Evolutionary conservation across 2,888 invertebrate genomes (phyloP), one percentile per base, ranked within the genome.

Genomic region (Fabriciana adippe): DNA sequence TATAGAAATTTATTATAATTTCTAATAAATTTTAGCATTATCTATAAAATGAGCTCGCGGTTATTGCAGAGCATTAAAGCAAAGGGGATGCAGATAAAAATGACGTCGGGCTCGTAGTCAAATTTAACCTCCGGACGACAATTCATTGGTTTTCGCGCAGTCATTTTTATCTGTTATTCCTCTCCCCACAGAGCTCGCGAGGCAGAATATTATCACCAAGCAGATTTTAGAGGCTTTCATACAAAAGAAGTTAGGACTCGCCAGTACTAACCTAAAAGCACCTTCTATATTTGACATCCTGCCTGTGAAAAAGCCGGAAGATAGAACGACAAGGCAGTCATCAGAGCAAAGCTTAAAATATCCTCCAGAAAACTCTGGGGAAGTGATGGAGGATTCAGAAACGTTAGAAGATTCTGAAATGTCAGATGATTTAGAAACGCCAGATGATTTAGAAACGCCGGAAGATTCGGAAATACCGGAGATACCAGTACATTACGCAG

Each of bases 191-290:
- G 92, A 96, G 86, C 86, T 96, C 85, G 95, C 94, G 78, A 91
- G 96, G 72, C 96, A 96, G 93, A 96, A 96, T 92, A 94, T 94
- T 85, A 96, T 96, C 84, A 96, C 96, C 47, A 94, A 95, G 87
- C 95, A 96, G 91, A 96, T 96, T 75, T 93, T 96, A 74, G 95
- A 96, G 80, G 95, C 95, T 69, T 96, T 94, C 80, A 89, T 96
- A 72, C 95, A 96, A 84, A 94, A 95, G 81, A 94, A 94, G 55
- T 83, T 96, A 55, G 96, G 95, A 65, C 93, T 95, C 4, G 90
- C 93, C 74, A 90, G 81, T 80, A 81, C 82, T 74, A 75, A 85
- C 76, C 79, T 94, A 55, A 88, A 86, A 66, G 89, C 92, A 0
- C 95, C 95, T 3, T 94, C 95, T 0, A 93, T 95, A 50, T 93